Base-by-base conservation (phyloP, 2,113 vertebrate species). In the Tachuris rubrigastra region DNA sequence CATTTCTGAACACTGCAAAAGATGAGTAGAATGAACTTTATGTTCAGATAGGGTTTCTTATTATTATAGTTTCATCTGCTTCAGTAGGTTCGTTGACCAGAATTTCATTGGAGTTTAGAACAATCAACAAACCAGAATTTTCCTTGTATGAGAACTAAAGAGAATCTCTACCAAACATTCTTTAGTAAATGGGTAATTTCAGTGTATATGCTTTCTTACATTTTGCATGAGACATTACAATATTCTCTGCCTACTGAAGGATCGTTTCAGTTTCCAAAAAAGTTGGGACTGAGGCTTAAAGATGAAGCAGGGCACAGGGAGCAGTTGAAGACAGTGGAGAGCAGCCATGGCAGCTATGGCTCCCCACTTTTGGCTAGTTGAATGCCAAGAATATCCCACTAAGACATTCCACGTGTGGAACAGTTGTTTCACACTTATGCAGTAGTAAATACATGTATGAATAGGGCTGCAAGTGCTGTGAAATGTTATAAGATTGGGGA, bases 401-500 rank as follows among this genome's bases (percentile, higher is more conserved):
- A 76, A 56, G 68, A 44, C 65, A 39, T 46, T 65, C 37, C 50
- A 28, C 1, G 10, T 31, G 46, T 53, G 74, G 65, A 81, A 37
- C 1, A 3, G 6, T 3, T 2, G 3, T 39, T 66, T 60, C 59
- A 44, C 0, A 0, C 10, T 30, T 19, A 31, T 24, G 22, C 4
- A 23, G 25, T 12, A n/a, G 30, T 37, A 79, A 89, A 63, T 33
- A 42, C 0, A 2, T 2, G 20, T 30, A 27, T 31, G 50, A 71
- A n/a, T 18, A 44, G 33, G 63, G 49, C 58, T 9, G 8, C 62
- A 75, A 63, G 33, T 69, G n/a, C 46, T 59, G 11, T 25, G 28
- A 91, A 50, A 47, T 6, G 35, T 55, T 55, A 55, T 25, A 12
- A 55, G 42, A 27, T 0, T 53, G 35, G 18, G 19, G 20, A 71